These are phyloP conservation scores for Geococcyx californianus DNA, from an alignment of 2,113 vertebrate species.

Conservation along the genomic window DNA sequence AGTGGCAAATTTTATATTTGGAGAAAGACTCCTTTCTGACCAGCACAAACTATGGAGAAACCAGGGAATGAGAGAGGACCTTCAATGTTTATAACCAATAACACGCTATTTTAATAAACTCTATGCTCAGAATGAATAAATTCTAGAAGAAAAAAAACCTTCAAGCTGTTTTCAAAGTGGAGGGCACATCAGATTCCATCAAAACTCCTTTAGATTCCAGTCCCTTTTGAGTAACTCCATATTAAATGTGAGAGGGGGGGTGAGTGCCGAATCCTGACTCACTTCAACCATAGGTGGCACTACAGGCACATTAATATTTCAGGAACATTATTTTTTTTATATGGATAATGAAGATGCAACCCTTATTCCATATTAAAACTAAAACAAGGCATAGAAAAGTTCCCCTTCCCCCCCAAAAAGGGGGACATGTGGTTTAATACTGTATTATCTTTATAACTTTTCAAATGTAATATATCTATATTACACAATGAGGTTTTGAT, in stretches of 20 bases:
- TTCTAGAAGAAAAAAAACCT: not conserved
- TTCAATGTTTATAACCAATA: not conserved
- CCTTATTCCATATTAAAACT: not conserved
- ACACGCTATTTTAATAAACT: not conserved
- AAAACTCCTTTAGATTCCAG: not conserved
- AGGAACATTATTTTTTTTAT: not conserved
- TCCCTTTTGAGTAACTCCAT: not conserved
- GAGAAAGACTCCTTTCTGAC: not conserved
- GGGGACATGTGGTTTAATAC: not conserved
- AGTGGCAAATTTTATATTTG: not conserved
- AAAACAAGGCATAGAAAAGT: not conserved
- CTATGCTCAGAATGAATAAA: not conserved
- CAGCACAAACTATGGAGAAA: not conserved
- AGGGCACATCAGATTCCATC: not conserved
- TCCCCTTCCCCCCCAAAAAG: not conserved
- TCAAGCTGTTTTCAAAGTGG: not conserved
- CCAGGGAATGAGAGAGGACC: not conserved
- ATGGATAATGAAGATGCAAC: not conserved
- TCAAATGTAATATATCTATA: not conserved
- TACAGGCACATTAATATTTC: not conserved
- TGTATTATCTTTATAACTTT: not conserved
- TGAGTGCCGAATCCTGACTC: not conserved
- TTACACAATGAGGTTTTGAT: no score
- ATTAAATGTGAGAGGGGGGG: not conserved
- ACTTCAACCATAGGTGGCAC: constrained; percentile 52